phyloP scores from a whole-genome alignment of 2,113 vertebrate genomes.

The Lates calcarifer region DNA sequence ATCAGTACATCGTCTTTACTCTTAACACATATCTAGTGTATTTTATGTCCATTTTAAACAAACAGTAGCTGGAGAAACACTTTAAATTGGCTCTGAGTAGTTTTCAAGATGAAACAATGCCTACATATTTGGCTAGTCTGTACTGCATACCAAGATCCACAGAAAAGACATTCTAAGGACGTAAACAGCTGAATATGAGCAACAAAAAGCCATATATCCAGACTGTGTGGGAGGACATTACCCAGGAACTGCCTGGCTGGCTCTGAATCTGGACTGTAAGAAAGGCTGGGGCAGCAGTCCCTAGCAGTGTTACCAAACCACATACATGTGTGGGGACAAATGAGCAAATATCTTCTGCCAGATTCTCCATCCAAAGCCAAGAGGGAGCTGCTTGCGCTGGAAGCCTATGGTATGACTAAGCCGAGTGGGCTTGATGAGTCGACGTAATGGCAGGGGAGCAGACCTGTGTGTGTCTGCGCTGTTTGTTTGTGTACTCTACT shows the following conservation, averaged over 20 bases:
- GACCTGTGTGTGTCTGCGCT: conserved; percentile 68
- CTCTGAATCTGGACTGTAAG: conserved; percentile 64
- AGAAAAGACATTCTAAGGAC: conserved; percentile 37
- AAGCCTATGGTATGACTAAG: conserved; percentile 73
- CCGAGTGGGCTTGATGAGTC: conserved; percentile 72
- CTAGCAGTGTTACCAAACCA: conserved; percentile 77
- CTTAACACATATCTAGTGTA: background rate
- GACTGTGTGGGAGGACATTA: conserved; percentile 76
- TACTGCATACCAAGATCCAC: conserved; percentile 25
- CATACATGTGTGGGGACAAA: conserved; percentile 82
- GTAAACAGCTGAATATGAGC: conserved; percentile 48
- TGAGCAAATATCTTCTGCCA: conserved; percentile 80
- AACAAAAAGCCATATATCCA: conserved; percentile 52
- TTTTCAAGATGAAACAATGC: conserved; percentile 25
- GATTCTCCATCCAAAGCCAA: conserved; percentile 71
- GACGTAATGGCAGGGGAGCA: conserved; percentile 68
- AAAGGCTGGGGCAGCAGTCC: conserved; percentile 69
- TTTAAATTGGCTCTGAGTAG: conserved; percentile 1
- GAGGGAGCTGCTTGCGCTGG: conserved; percentile 68
- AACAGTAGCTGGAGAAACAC: conserved; percentile 2
- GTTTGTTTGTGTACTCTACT: conserved; percentile 77
- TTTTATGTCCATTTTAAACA: conserved; percentile 1
- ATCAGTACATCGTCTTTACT: background rate
- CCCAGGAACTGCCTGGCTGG: conserved; percentile 63
- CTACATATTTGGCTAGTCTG: background rate